Evolutionary conservation across 2,113 vertebrate species (phyloP), one percentile per base, ranked within the genome.

Genomic region (Sorex araneus): DNA sequence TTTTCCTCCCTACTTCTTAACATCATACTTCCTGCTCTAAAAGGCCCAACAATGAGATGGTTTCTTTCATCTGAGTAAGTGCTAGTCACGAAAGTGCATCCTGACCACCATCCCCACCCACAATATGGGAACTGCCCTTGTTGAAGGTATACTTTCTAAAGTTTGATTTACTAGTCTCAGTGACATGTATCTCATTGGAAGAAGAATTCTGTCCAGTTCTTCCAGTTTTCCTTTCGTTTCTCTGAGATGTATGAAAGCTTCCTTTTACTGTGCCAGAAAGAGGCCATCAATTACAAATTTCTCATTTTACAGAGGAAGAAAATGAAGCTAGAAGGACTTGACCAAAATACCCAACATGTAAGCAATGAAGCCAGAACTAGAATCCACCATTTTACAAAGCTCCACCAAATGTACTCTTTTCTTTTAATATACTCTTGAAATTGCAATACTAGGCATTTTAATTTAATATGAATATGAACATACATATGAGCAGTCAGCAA

Each of bases 371-470:
- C 54, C 30, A 60, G 16, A 5, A 64, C 32, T 32, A 36, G 63
- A 80, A 73, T 13, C 6, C 36, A 36, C 10, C 6, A 3, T 50
- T 25, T 9, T 1, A 9, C 43, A 63, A 89, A 74, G 11, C 0
- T 34, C 18, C 11, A 12, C 45, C 45, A 89, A 89, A 25, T 47
- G 8, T 40, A 86, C 8, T 69, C 34, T 84, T 85, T 50, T 77
- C 47, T 30, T 94, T 80, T 78, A 81, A 66, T 78, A 81, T 47
- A 57, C 77, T 88, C 47, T 23, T 87, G 12, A 96, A 91, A 92
- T 50, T 50, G n/a, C 50, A 66, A 23, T 67, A 85, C 90, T 8
- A 30, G 57, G 75, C 32, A 60, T 77, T 94, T 89, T 78, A 73
- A 92, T 84, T 92, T 89, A 64, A 18, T 79, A 79, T 76, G 76